Conservation (phyloP, 1,140 invertebrate genomes). For the Panagrolaimus sp. region DNA sequence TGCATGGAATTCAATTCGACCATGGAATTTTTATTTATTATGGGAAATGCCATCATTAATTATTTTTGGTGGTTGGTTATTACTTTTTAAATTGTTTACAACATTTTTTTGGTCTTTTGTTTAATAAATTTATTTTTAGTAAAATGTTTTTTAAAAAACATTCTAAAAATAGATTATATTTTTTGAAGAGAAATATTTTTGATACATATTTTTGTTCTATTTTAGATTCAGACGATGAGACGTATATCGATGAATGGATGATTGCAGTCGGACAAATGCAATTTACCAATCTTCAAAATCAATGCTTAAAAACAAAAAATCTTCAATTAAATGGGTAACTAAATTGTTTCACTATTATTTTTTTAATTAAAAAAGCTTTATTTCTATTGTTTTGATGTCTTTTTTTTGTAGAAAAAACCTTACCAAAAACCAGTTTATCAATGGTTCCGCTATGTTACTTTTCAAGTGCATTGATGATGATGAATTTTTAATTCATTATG, state of each 20-base stretch:
- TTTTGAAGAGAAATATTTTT: background rate
- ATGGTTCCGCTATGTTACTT: constrained; percentile 13
- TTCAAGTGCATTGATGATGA: constrained; percentile 10
- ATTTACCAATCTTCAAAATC: constrained; percentile 2
- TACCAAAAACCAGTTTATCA: constrained; percentile 13
- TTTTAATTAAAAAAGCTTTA: background rate
- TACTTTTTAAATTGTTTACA: background rate
- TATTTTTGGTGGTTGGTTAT: constrained; percentile 7
- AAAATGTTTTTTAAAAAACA: too few species aligned
- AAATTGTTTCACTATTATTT: background rate
- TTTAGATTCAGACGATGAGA: background rate
- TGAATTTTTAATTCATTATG: constrained; percentile 2
- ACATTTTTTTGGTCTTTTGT: background rate
- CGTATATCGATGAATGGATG: background rate
- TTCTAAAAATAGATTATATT: too few species aligned
- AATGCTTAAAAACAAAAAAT: background rate
- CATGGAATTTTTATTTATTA: background rate
- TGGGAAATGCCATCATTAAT: constrained; percentile 9
- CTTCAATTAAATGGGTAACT: background rate
- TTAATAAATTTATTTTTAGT: background rate
- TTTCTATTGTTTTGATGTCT: background rate
- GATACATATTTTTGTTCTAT: background rate
- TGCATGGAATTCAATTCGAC: background rate
- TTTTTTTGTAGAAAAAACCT: background rate
- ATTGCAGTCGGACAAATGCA: background rate